Evolutionary conservation across 2,797 vertebrate species (phyloP), one percentile per base, ranked within the genome.

Genomic region (Lepidocolaptes lacrymiger): DNA sequence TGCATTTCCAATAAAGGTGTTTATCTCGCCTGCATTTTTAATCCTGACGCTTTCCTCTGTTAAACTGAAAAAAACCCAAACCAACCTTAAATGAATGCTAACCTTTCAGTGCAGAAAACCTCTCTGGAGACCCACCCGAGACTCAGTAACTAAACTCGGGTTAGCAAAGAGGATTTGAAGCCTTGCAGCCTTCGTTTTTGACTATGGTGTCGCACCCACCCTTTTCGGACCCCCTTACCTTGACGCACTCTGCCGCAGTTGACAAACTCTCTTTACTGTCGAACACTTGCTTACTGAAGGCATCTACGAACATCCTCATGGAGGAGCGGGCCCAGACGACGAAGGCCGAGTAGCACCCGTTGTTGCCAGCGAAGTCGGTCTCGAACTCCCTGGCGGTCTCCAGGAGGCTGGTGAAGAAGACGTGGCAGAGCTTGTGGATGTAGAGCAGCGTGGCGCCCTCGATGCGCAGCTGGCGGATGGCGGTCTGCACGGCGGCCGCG

Each of bases 231-330:
- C 14, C 52, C 54, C 96, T 93, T 87, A 97, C 97, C 96, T 99
- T 99, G 3, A 99, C 99, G 0, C 99, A 99, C 89, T 99, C 99
- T 0, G 99, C 99, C 0, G 99, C 99, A 1, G 99, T 99, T 0
- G 99, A 99, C 94, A 99, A 98, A 95, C 99, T 99, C 98, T 99
- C 99, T 91, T 99, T 99, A 92, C 99, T 99, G 88, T 99, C 99
- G 49, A 99, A 99, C 46, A 99, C 99, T 98, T 99, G 99, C 92
- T 99, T 99, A 97, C 98, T 99, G 95, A 99, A 99, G 43, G 99
- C 99, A 19, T 99, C 98, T n/a, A 99, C 99, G 28, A 99, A 99
- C 98, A 99, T 99, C 94, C 95, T 98, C 98, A 99, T 98, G 92
- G 99, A 98, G 0, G 99, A 98, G 34, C 98, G 97, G 32, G 99